A percentile compares a stretch with the other conserved stretches of the same genome.
These are phyloP conservation scores for Ammodytes marinus DNA, from an alignment of 2,113 vertebrate genomes.

Conservation along the genomic window DNA sequence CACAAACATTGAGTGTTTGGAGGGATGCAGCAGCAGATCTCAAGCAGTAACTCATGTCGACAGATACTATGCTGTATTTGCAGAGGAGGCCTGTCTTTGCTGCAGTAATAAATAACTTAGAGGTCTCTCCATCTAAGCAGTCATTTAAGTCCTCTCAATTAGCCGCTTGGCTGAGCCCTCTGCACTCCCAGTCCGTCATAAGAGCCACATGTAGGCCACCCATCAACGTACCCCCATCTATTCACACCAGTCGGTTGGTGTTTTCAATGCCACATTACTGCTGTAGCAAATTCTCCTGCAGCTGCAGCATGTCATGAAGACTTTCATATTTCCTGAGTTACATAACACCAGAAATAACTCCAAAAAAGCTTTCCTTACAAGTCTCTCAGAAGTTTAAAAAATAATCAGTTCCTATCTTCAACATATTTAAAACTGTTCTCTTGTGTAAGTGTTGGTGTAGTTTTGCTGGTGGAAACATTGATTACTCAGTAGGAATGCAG, in stretches of 20 bases:
- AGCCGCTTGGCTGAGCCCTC: constrained; percentile 73
- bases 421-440: constrained; percentile 6
- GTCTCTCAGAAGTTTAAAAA: neutral
- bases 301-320: constrained; percentile 20
- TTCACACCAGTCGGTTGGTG: constrained; percentile 8
- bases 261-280: constrained; percentile 18
- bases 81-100: constrained; percentile 73
- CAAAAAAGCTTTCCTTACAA: neutral
- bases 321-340: neutral
- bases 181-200: constrained; percentile 51
- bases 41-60: constrained; percentile 44
- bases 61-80: constrained; percentile 59
- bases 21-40: constrained; percentile 45
- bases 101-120: constrained; percentile 86
- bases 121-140: constrained; percentile 76
- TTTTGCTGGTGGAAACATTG: constrained; percentile 43
- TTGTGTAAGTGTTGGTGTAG: constrained; percentile 27
- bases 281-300: constrained; percentile 11
- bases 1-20: constrained; percentile 25
- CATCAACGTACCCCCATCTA: constrained; percentile 28
- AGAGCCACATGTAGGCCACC: constrained; percentile 41
- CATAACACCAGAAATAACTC: constrained; percentile 17
- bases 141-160: constrained; percentile 78
- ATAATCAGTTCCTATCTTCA: neutral
- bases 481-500: constrained; percentile 38